Conservation (phyloP, 2,797 vertebrate genomes). For the Craterocephalus amniculus region DNA sequence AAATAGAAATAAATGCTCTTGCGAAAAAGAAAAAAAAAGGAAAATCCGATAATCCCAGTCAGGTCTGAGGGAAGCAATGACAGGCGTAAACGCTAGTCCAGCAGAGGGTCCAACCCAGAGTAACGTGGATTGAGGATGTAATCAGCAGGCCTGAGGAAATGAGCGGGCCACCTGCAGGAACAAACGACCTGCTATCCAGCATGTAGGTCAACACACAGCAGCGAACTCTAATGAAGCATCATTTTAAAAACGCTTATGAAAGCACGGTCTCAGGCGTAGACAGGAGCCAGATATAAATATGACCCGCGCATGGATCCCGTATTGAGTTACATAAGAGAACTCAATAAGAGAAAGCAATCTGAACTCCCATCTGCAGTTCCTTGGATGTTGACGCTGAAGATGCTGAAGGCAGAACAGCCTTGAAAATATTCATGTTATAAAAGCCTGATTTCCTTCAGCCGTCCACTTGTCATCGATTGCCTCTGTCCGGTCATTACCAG, state of each 20-base stretch:
- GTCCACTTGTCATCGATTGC: constrained; percentile 34
- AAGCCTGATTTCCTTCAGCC: constrained; percentile 15
- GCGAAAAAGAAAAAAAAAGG: not conserved
- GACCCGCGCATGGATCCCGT: constrained; percentile 11
- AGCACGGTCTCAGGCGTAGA: constrained; percentile 11
- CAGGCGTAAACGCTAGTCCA: constrained; percentile 31
- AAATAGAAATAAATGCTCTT: constrained; percentile 17
- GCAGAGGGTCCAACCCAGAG: constrained; percentile 39
- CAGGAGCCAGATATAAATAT: constrained; percentile 16
- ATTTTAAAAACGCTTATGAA: constrained; percentile 14
- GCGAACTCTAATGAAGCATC: constrained; percentile 42
- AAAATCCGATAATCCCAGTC: constrained; percentile 31
- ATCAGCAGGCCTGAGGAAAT: constrained; percentile 20
- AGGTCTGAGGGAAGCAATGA: constrained; percentile 12
- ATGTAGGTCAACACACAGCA: constrained; percentile 34
- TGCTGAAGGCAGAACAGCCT: constrained; percentile 10
- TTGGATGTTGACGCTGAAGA: constrained; percentile 12
- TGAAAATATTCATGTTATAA: constrained; percentile 46
- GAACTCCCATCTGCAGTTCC: constrained; percentile 20
- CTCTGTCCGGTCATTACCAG: constrained; percentile 24
- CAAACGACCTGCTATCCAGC: constrained; percentile 44
- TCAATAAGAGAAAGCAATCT: constrained; percentile 25
- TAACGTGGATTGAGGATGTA: constrained; percentile 32
- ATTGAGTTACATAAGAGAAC: constrained; percentile 18
- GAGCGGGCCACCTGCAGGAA: constrained; percentile 41